Percentiles rank a stretch among this genome's conserved stretches.
Evolutionary conservation across 2,113 vertebrate species (phyloP).

Genomic region (Pycnonotus jocosus): DNA sequence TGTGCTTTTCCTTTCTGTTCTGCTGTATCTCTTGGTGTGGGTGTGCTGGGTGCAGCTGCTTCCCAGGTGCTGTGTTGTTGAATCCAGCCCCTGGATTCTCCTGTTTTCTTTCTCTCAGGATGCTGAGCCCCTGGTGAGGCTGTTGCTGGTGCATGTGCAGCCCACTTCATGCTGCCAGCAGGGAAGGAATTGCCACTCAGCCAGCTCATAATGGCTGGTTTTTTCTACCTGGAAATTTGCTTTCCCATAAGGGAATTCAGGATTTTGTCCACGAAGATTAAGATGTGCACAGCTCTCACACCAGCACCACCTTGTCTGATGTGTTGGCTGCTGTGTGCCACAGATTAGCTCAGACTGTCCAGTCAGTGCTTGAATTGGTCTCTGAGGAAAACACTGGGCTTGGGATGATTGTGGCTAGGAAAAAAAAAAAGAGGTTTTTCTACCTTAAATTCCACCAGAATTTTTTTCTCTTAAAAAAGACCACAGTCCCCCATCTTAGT

Average conservation of each 20-base stretch:
- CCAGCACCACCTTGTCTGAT: not conserved
- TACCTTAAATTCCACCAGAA: not conserved
- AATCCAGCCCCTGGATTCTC: not conserved
- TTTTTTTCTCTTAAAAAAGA: not conserved
- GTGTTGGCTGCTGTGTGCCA: not conserved
- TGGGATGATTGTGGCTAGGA: not conserved
- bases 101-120: fast-evolving
- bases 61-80: not conserved
- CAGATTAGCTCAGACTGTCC: not conserved
- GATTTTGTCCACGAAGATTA: not conserved
- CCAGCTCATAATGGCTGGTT: not conserved
- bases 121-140: not conserved
- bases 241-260: not conserved
- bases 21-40: not conserved
- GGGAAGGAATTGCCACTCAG: not conserved
- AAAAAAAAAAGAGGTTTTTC: not conserved
- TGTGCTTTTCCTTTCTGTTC: not conserved
- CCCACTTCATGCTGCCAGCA: not conserved
- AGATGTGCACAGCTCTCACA: not conserved
- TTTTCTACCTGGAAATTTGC: not conserved
- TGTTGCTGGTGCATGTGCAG: not conserved
- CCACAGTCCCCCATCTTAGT: not conserved
- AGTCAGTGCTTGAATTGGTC: not conserved
- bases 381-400: not conserved
- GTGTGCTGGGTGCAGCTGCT: not conserved